A percentile compares a stretch with the other conserved stretches of the same genome.
These are phyloP conservation scores for Eurypyga helias DNA, from an alignment of 2,113 vertebrate genomes.

Conservation along the genomic window DNA sequence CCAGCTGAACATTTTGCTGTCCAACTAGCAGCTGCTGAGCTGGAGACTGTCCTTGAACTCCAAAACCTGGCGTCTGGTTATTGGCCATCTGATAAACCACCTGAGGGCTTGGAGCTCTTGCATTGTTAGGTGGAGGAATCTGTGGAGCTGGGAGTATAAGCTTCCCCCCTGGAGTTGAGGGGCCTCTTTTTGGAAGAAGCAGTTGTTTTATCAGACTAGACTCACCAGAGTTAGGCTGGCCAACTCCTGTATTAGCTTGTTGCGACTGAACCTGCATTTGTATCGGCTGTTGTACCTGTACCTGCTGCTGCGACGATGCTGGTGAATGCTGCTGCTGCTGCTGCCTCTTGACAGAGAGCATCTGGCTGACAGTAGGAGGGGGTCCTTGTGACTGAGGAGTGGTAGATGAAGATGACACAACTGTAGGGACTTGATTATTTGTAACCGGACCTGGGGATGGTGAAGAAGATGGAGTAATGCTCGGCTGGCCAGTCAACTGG, in stretches of 20 bases:
- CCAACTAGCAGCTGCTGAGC: constrained; percentile 88
- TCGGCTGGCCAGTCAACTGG: constrained; percentile 89
- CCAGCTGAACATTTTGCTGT: constrained; percentile 92
- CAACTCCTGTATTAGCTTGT: constrained; percentile 77
- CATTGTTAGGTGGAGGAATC: constrained; percentile 91
- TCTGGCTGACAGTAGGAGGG: constrained; percentile 89
- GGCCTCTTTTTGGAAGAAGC: constrained; percentile 97
- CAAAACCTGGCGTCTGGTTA: constrained; percentile 83
- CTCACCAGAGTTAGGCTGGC: constrained; percentile 89
- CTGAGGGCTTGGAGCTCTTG: constrained; percentile 89
- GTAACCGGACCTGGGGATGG: constrained; percentile 79
- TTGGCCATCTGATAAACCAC: constrained; percentile 95
- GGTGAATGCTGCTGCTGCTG: constrained; percentile 80
- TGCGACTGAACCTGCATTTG: constrained; percentile 84
- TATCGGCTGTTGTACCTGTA: constrained; percentile 79
- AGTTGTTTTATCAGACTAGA: constrained; percentile 99
- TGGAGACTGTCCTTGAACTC: constrained; percentile 84
- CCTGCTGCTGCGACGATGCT: constrained; percentile 79
- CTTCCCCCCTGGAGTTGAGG: constrained; percentile 95
- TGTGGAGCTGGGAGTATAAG: constrained; percentile 97
- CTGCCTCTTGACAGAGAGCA: constrained; percentile 93
- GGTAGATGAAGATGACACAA: constrained; percentile 80
- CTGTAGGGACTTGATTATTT: constrained; percentile 79
- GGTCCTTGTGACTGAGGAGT: constrained; percentile 86
- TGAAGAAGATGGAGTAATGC: constrained; percentile 83